Base-by-base conservation (phyloP, 2,888 invertebrate genomes). In the Diaperis boleti region DNA sequence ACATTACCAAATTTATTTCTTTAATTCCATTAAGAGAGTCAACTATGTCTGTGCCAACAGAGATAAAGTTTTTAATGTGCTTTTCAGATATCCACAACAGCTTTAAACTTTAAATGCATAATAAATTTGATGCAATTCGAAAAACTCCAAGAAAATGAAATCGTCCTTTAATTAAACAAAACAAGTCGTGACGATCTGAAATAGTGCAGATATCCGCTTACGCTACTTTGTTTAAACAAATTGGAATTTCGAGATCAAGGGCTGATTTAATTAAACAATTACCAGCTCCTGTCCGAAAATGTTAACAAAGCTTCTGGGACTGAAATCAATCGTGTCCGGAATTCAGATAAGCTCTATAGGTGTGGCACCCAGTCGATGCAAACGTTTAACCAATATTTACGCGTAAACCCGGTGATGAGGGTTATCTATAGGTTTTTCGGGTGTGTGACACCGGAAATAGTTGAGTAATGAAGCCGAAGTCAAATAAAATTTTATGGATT, bases 301-400 rank as follows among this genome's bases (percentile, higher is more conserved):
- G 54, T 54, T 54, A 29, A 54, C 54, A 54, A 54, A 54, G 54
- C 54, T 42, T 54, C 41, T 17, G 54, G 54, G 54, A 42, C 41
- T 42, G 39, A 54, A 54, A 54, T 54, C 54, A 54, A 54, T 54
- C 54, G 54, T 42, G 54, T 54, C 54, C 54, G 54, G 54, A 54
- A 54, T 54, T 54, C 54, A 54, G 54, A 54, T 54, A 54, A 54
- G 54, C 54, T 42, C 54, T 22, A 39, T 54, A 54, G 54, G 42
- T 54, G 54, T 54, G 54, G 54, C 54, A 54, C 54, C n/a, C 29
- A 54, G 15, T 41, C 54, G 17, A 14, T 54, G 54, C 41, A 54
- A 37, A 39, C 39, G 39, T 52, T 52, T 26, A 52, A 54, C 54
- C 42, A 42, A 54, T 54, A 54, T 54, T 54, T 54, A 54, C 42